Percentiles rank a stretch among this genome's conserved stretches.
phyloP scores from a whole-genome alignment of 1,140 invertebrate species.

The Uloborus diversus region DNA sequence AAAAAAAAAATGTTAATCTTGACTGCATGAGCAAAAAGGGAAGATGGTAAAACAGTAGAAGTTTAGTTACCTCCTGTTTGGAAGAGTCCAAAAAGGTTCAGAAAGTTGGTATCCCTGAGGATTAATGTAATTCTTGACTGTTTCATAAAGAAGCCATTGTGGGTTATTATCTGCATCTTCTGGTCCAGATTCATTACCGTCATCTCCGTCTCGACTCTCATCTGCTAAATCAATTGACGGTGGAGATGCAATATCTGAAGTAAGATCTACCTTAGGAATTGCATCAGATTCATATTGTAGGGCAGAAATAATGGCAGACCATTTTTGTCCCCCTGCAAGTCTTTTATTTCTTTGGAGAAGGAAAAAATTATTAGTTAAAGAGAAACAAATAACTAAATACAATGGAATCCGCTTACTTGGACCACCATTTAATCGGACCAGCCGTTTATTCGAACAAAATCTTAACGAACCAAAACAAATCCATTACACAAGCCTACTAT shows the following conservation, averaged over 20 bases:
- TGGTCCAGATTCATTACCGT: conserved; percentile 59
- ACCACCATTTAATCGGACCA: no score
- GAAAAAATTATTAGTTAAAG: no score
- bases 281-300: conserved; percentile 70
- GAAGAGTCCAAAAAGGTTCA: conserved; percentile 92
- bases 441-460: no score
- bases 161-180: conserved; percentile 72
- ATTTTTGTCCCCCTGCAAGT: conserved; percentile 66
- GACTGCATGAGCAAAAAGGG: no score
- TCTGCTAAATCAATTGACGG: conserved; percentile 51
- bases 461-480: no score
- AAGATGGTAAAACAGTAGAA: no score
- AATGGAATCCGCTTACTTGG: no score
- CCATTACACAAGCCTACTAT: no score
- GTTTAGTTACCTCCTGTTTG: conserved; percentile 75
- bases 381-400: no score
- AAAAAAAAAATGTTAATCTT: no score
- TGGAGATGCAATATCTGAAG: conserved; percentile 27
- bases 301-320: conserved; percentile 71
- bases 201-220: conserved; percentile 60
- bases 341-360: conserved; percentile 65
- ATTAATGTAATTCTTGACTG: conserved; percentile 74
- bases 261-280: conserved; percentile 62
- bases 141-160: conserved; percentile 82
- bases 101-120: conserved; percentile 77